These are phyloP conservation scores for Gorsachius magnificus DNA, from an alignment of 2,797 vertebrate species.

Conservation along the genomic window DNA sequence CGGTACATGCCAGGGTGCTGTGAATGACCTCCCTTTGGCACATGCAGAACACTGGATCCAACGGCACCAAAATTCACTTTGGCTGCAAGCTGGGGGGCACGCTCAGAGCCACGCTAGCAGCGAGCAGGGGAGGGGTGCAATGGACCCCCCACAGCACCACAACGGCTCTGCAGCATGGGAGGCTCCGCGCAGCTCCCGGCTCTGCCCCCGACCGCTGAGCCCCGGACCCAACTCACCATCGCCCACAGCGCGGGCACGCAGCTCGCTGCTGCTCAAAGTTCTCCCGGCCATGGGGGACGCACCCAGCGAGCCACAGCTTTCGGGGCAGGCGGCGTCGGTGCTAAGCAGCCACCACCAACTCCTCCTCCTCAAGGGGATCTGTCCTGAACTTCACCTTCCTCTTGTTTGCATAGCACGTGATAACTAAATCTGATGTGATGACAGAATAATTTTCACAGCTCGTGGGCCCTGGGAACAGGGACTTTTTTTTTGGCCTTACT, in stretches of 20 bases:
- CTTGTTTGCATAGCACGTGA: background rate
- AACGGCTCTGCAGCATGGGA: background rate
- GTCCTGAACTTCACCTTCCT: background rate
- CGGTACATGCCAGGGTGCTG: background rate
- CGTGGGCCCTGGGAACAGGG: background rate
- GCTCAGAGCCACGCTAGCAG: fast-evolving
- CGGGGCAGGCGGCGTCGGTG: background rate
- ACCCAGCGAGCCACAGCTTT: background rate
- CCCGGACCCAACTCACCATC: background rate
- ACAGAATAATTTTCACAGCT: background rate
- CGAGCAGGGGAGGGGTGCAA: fast-evolving
- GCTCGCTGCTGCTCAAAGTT: background rate
- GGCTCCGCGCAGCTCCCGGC: background rate
- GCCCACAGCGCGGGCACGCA: background rate
- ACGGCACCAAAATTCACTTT: fast-evolving
- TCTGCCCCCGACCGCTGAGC: fast-evolving
- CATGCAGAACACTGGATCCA: background rate
- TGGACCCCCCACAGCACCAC: fast-evolving
- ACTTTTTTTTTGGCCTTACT: background rate
- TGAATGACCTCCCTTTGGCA: background rate
- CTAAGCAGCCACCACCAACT: fast-evolving
- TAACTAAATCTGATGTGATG: background rate
- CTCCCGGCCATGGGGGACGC: fast-evolving
- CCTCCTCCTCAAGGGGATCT: background rate
- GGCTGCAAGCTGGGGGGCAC: fast-evolving